phyloP scores from a whole-genome alignment of 2,888 invertebrate species.

The Trissolcus japonicus region DNA sequence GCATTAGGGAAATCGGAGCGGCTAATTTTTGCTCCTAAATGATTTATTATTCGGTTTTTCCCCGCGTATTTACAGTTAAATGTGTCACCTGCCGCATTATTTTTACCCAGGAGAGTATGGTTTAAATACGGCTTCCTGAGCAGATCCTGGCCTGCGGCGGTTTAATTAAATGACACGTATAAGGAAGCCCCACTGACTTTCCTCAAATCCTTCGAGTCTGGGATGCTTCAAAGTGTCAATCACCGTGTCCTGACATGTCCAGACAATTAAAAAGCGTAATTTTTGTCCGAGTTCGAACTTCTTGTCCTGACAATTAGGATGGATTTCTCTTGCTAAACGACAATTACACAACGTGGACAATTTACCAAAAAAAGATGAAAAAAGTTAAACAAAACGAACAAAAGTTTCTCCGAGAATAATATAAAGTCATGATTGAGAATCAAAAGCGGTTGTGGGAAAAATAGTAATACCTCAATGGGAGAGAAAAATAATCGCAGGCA shows the following conservation, averaged over 20 bases:
- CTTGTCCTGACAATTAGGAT: constrained; percentile 21
- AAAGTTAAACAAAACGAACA: background rate
- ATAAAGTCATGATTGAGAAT: constrained; percentile 15
- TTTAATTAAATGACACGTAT: constrained; percentile 20
- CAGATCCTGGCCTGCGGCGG: background rate
- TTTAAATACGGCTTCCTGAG: background rate
- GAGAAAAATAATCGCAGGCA: background rate
- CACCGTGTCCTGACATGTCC: background rate
- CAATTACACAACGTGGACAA: constrained; percentile 16
- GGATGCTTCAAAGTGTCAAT: constrained; percentile 12
- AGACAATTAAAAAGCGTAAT: constrained; percentile 9
- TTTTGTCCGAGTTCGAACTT: background rate
- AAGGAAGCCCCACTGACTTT: constrained; percentile 7
- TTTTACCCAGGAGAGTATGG: constrained; percentile 2
- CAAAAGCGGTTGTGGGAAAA: background rate
- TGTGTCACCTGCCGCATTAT: background rate
- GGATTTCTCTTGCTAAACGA: constrained; percentile 16
- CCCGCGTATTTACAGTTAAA: too few relatives aligned
- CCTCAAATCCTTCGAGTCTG: constrained; percentile 4
- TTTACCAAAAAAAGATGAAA: background rate
- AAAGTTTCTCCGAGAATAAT: constrained; percentile 13
- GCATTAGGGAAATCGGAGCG: background rate
- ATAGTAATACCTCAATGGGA: background rate
- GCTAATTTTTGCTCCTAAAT: background rate
- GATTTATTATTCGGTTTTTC: background rate